phyloP scores from a whole-genome alignment of 2,888 invertebrate species.

The Nomada ruficornis region DNA sequence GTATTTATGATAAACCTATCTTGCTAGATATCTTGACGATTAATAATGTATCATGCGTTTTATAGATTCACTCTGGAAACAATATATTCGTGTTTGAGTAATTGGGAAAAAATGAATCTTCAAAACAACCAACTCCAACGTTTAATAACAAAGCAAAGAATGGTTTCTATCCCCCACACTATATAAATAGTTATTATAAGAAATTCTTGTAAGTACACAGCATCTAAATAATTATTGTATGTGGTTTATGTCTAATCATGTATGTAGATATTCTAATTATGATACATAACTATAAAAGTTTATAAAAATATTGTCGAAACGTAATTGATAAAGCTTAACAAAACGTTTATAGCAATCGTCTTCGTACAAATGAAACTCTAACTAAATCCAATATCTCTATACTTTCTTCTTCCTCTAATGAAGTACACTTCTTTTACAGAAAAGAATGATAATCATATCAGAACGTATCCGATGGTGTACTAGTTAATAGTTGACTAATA shows the following conservation, averaged over 20 bases:
- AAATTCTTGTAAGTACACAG: background rate
- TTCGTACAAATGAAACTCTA: background rate
- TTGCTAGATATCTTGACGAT: no score
- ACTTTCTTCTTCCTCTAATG: background rate
- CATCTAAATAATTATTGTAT: background rate
- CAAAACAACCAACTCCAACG: background rate
- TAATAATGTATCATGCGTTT: no score
- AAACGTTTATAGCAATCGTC: background rate
- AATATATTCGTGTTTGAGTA: background rate
- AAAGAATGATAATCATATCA: constrained; percentile 13
- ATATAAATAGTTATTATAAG: no score
- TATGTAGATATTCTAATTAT: background rate
- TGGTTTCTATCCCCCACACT: background rate
- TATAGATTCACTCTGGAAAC: no score
- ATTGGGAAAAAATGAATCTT: background rate
- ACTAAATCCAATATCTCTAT: background rate
- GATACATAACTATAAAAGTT: background rate
- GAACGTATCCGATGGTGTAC: constrained; percentile 4
- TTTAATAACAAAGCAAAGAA: background rate
- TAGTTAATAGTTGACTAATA: background rate
- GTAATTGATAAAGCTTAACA: constrained; percentile 31
- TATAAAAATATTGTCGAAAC: background rate
- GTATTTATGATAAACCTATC: no score
- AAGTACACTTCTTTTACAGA: background rate
- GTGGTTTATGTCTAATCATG: background rate